A percentile compares a stretch with the other conserved stretches of the same genome.
These are phyloP conservation scores for Phortica variegata DNA, from an alignment of 1,140 invertebrate species.

Conservation along the genomic window DNA sequence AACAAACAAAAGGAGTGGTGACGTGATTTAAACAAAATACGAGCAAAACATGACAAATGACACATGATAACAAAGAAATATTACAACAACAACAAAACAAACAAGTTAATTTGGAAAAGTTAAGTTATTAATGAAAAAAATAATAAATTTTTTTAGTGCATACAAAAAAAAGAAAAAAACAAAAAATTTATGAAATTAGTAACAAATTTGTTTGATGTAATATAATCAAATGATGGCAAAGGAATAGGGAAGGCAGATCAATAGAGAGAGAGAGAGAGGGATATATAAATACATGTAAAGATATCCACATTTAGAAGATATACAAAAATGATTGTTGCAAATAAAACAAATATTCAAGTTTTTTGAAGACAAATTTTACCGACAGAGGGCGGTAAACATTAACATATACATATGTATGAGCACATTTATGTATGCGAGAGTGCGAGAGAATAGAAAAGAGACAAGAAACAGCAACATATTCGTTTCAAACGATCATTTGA, in stretches of 20 bases:
- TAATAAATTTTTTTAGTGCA: background rate
- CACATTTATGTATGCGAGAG: too few species aligned
- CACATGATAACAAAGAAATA: background rate
- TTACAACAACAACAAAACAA: background rate
- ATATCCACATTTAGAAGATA: too few species aligned
- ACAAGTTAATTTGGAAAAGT: too few species aligned
- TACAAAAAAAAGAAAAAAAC: background rate
- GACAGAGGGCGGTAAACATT: too few species aligned
- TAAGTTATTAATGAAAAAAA: background rate
- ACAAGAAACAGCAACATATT: too few species aligned
- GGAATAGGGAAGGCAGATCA: too few species aligned
- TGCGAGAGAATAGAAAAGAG: too few species aligned
- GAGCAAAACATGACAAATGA: background rate
- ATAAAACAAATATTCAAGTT: too few species aligned
- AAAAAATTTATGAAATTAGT: background rate
- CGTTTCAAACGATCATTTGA: too few species aligned
- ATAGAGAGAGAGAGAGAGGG: background rate
- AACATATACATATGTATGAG: too few species aligned
- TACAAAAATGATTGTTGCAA: too few species aligned
- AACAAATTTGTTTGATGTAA: background rate
- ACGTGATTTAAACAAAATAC: constrained; percentile 2
- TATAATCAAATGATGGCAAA: background rate
- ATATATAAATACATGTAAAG: background rate
- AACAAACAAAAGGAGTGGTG: constrained; percentile 1
- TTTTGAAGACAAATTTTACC: too few species aligned